Conservation (phyloP, 2,888 invertebrate genomes). For the Acleris holmiana region DNA sequence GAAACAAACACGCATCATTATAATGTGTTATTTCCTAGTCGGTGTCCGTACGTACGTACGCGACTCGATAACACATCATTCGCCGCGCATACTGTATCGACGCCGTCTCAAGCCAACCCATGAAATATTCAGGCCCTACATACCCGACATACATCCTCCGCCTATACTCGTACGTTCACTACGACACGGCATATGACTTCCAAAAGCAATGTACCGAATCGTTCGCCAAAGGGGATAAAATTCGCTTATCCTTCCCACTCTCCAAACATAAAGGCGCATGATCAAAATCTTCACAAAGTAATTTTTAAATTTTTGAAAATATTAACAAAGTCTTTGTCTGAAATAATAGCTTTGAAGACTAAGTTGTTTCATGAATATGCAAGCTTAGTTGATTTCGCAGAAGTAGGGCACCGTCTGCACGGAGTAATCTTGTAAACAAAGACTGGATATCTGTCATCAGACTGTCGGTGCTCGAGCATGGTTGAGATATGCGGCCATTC, state of each 20-base stretch:
- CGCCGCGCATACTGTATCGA: conserved; percentile 38
- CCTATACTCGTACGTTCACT: conserved; percentile 3
- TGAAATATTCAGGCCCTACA: conserved; percentile 42
- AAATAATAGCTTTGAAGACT: conserved; percentile 13
- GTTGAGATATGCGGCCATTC: conserved; percentile 33
- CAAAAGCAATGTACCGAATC: conserved; percentile 33
- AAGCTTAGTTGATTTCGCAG: conserved; percentile 6
- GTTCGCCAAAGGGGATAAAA: conserved; percentile 31
- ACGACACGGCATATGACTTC: conserved; percentile 31
- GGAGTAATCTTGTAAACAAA: conserved; percentile 22
- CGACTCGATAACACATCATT: conserved; percentile 40
- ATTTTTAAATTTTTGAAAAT: conserved; percentile 20
- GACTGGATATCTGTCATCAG: conserved; percentile 34
- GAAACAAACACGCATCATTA: conserved; percentile 1
- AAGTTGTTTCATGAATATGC: conserved; percentile 23
- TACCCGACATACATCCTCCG: conserved; percentile 30
- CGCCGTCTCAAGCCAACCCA: conserved; percentile 37
- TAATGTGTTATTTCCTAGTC: conserved; percentile 23
- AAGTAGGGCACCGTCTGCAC: conserved; percentile 14
- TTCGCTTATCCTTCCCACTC: conserved; percentile 20
- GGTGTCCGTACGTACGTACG: conserved; percentile 29
- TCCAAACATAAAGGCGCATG: conserved; percentile 26
- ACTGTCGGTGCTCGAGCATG: conserved; percentile 16
- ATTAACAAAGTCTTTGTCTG: conserved; percentile 4
- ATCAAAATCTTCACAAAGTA: conserved; percentile 21